These are phyloP conservation scores for Akabosia matsudoensis DNA, from an alignment of 1,140 invertebrate genomes.

Conservation along the genomic window DNA sequence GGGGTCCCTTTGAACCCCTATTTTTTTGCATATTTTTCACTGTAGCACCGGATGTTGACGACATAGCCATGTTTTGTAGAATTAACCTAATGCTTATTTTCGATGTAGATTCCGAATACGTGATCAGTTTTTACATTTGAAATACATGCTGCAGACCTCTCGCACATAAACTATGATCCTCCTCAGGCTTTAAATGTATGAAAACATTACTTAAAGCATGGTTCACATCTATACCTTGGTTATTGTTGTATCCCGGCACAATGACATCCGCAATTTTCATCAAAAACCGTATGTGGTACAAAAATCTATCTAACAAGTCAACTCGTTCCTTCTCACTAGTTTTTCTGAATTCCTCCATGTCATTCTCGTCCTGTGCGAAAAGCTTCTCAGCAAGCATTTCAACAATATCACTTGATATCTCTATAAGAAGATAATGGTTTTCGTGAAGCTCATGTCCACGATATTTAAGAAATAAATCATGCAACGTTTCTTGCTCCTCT, in stretches of 20 bases:
- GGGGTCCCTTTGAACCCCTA: too few relatives aligned
- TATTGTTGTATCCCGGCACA: not conserved
- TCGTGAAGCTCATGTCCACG: not conserved
- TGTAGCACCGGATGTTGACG: too few relatives aligned
- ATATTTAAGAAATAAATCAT: not conserved
- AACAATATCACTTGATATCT: not conserved
- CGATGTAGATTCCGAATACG: too few relatives aligned
- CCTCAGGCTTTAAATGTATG: too few relatives aligned
- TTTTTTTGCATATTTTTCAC: too few relatives aligned
- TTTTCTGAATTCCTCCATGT: not conserved
- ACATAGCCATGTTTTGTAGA: too few relatives aligned
- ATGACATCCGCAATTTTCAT: not conserved
- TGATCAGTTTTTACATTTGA: not conserved
- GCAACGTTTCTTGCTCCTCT: not conserved
- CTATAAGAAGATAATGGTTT: conserved; percentile 7
- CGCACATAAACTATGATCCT: too few relatives aligned
- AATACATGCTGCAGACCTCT: too few relatives aligned
- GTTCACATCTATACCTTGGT: conserved; percentile 16
- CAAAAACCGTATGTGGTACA: not conserved
- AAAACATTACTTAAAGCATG: not conserved
- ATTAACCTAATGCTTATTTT: too few relatives aligned
- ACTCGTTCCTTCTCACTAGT: not conserved
- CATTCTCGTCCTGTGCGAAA: not conserved
- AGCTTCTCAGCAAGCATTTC: not conserved
- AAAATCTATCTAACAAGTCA: not conserved